These are phyloP conservation scores for Cinara cedri DNA, from an alignment of 2,888 invertebrate genomes.

Conservation along the genomic window DNA sequence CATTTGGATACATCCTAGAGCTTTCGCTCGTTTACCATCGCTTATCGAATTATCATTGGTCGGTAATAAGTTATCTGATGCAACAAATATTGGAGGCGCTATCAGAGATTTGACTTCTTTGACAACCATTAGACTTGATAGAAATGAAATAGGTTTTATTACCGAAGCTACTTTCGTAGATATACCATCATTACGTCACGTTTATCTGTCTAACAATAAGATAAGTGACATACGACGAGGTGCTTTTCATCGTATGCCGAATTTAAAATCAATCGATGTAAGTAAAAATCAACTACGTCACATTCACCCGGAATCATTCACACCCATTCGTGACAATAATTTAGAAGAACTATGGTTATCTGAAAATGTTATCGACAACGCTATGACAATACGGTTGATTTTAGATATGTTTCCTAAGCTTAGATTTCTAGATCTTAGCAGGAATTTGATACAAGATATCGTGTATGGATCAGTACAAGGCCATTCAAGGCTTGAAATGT, in stretches of 20 bases:
- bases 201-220: slow-evolving; percentile 75
- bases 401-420: slow-evolving; percentile 79
- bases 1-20: slow-evolving; percentile 77
- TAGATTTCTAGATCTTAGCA: slow-evolving; percentile 78
- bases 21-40: slow-evolving; percentile 74
- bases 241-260: slow-evolving; percentile 80
- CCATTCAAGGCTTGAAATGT: slow-evolving; percentile 78
- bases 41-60: slow-evolving; percentile 74
- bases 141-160: slow-evolving; percentile 74
- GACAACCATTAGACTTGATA: slow-evolving; percentile 73
- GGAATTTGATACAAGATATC: slow-evolving; percentile 77
- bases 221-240: slow-evolving; percentile 79
- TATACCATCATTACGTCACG: slow-evolving; percentile 72
- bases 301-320: slow-evolving; percentile 82
- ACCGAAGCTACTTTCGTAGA: slow-evolving; percentile 82
- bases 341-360: slow-evolving; percentile 80
- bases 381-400: slow-evolving; percentile 76
- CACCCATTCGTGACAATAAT: slow-evolving; percentile 68
- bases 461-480: slow-evolving; percentile 80
- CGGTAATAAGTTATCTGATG: slow-evolving; percentile 77
- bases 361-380: slow-evolving; percentile 77
- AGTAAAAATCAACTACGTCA: slow-evolving; percentile 78
- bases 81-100: slow-evolving; percentile 80
- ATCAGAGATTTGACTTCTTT: slow-evolving; percentile 77
- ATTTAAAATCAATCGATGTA: slow-evolving; percentile 74